phyloP scores from a whole-genome alignment of 1,140 invertebrate species.

The Drosophila willistoni region DNA sequence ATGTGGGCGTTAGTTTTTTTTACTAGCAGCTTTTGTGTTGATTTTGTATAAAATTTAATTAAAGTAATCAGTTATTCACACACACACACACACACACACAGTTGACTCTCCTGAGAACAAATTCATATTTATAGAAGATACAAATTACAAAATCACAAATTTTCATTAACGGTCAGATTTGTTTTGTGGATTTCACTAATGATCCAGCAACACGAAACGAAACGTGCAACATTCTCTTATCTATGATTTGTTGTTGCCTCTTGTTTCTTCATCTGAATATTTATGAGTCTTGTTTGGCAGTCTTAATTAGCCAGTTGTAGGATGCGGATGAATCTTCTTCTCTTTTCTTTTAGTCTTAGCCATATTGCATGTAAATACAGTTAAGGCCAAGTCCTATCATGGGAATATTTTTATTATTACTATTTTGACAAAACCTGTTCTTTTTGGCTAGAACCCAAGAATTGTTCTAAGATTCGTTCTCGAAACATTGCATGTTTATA shows the following conservation, averaged over 20 bases:
- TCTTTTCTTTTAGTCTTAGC: background rate
- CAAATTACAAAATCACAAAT: slow-evolving; percentile 16
- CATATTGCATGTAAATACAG: slow-evolving; percentile 3
- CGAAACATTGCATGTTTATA: slow-evolving; percentile 5
- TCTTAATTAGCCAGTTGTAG: slow-evolving; percentile 14
- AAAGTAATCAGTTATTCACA: slow-evolving; percentile 16
- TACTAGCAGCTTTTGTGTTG: slow-evolving; percentile 2
- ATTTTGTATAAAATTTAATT: slow-evolving; percentile 22
- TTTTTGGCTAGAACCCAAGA: background rate
- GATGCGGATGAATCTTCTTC: slow-evolving; percentile 8
- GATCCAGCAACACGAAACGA: slow-evolving; percentile 17
- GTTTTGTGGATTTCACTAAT: slow-evolving; percentile 8
- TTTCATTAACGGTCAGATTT: slow-evolving; percentile 7
- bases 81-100: slow-evolving; percentile 7
- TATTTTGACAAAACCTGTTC: slow-evolving; percentile 9
- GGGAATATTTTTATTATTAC: slow-evolving; percentile 1
- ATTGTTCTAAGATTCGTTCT: background rate
- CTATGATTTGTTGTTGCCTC: slow-evolving; percentile 16
- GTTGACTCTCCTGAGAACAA: slow-evolving; percentile 15
- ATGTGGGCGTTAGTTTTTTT: slow-evolving; percentile 21
- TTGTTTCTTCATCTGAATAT: slow-evolving; percentile 14
- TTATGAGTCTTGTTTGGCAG: slow-evolving; percentile 16
- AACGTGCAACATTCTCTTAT: slow-evolving; percentile 24
- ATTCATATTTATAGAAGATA: slow-evolving; percentile 20
- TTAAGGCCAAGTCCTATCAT: slow-evolving; percentile 6